Evolutionary conservation across 2,113 vertebrate species (phyloP).

Genomic region (Poecile atricapillus): DNA sequence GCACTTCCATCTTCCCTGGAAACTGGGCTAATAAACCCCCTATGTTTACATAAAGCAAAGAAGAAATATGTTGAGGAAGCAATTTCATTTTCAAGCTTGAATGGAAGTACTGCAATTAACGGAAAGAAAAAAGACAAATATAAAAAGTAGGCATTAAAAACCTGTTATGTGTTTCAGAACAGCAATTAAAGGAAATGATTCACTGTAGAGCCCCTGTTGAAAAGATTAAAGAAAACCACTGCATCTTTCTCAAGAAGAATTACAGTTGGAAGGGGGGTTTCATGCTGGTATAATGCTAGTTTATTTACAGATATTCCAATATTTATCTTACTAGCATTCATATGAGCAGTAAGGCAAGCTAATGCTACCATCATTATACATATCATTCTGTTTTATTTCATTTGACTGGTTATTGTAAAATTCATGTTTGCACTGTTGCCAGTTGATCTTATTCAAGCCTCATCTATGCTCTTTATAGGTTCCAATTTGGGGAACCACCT

Average conservation of each 20-base stretch:
- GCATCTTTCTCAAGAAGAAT: slow-evolving; percentile 27
- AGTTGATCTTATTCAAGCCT: background rate
- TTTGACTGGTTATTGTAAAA: slow-evolving; percentile 12
- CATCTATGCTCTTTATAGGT: slow-evolving; percentile 14
- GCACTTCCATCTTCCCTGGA: background rate
- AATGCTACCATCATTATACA: slow-evolving; percentile 7
- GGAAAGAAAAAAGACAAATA: slow-evolving; percentile 46
- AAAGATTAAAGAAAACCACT: slow-evolving; percentile 24
- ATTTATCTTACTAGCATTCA: slow-evolving; percentile 39
- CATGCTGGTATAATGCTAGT: background rate
- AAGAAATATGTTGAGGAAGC: slow-evolving; percentile 15
- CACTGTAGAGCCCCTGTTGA: background rate
- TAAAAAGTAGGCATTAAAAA: slow-evolving; percentile 41
- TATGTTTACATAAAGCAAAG: slow-evolving; percentile 16
- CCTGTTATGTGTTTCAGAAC: slow-evolving; percentile 23
- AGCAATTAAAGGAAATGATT: slow-evolving; percentile 52
- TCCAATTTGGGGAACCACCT: slow-evolving; percentile 18
- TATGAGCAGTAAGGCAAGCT: slow-evolving; percentile 18
- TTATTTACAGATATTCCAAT: slow-evolving; percentile 45
- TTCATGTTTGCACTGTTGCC: background rate
- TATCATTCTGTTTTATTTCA: slow-evolving; percentile 36
- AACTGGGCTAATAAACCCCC: background rate
- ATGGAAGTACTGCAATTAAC: slow-evolving; percentile 47
- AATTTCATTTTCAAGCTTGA: slow-evolving; percentile 47
- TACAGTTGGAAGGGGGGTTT: background rate